Percentiles rank a stretch among this genome's conserved stretches.
phyloP scores from a whole-genome alignment of 2,113 vertebrate species.

The Gobio gobio region DNA sequence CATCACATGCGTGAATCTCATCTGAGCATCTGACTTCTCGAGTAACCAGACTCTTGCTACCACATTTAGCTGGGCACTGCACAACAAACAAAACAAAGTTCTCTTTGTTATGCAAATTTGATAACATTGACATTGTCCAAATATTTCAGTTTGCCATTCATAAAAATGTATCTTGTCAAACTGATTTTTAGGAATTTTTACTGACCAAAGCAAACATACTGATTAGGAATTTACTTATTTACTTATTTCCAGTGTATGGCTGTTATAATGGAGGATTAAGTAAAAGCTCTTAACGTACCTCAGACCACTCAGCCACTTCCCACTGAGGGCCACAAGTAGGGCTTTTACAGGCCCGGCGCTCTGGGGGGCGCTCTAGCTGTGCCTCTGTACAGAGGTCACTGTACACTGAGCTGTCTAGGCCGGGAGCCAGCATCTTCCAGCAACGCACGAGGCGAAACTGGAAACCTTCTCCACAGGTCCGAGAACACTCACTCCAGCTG shows the following conservation, averaged over 20 bases:
- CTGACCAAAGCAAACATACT: background rate
- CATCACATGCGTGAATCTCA: slow-evolving; percentile 85
- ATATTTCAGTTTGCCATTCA: background rate
- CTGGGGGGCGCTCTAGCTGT: slow-evolving; percentile 86
- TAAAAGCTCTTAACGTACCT: slow-evolving; percentile 74
- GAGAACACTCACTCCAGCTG: slow-evolving; percentile 97
- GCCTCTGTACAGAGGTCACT: slow-evolving; percentile 91
- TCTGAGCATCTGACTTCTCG: slow-evolving; percentile 94
- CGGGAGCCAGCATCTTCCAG: slow-evolving; percentile 98
- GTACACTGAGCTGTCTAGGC: slow-evolving; percentile 97
- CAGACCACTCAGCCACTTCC: slow-evolving; percentile 97
- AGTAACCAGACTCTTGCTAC: slow-evolving; percentile 83
- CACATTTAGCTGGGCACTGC: slow-evolving; percentile 91
- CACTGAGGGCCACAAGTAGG: slow-evolving; percentile 94
- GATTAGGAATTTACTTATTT: background rate
- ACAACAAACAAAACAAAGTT: slow-evolving; percentile 28
- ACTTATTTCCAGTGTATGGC: background rate
- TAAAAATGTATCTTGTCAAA: background rate
- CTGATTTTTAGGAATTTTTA: background rate
- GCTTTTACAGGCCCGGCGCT: slow-evolving; percentile 90
- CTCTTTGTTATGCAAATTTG: background rate
- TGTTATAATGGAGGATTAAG: background rate
- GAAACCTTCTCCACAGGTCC: slow-evolving; percentile 93
- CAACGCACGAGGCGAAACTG: slow-evolving; percentile 95
- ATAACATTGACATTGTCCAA: background rate